Evolutionary conservation across 2,797 vertebrate species (phyloP).

Genomic region (Parambassis ranga): DNA sequence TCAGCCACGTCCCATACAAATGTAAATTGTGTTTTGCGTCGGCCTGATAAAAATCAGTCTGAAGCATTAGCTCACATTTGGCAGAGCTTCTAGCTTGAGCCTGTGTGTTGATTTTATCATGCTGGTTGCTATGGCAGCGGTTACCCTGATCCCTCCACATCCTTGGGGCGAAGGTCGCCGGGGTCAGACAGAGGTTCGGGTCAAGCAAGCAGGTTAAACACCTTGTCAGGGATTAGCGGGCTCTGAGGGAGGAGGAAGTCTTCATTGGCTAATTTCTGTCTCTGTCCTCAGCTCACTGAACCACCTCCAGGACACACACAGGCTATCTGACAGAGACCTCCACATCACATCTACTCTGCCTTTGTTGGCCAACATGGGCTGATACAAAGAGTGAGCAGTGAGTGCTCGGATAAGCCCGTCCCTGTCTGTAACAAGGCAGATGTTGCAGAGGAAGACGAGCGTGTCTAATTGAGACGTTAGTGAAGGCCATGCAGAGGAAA

Average conservation of each 20-base stretch:
- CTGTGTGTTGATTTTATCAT: conserved; percentile 51
- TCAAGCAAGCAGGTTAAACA: conserved; percentile 77
- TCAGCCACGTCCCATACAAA: conserved; percentile 8
- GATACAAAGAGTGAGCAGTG: conserved; percentile 46
- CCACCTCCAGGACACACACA: conserved; percentile 49
- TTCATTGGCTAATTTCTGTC: conserved; percentile 55
- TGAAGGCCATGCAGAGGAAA: not conserved
- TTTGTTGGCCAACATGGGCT: conserved; percentile 55
- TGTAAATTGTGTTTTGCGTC: conserved; percentile 6
- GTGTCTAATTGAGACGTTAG: conserved; percentile 41
- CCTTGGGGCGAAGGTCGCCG: conserved; percentile 61
- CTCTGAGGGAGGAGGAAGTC: conserved; percentile 57
- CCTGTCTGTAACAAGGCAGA: conserved; percentile 12
- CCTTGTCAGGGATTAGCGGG: conserved; percentile 75
- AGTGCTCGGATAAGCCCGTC: conserved; percentile 46
- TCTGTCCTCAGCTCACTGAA: conserved; percentile 40
- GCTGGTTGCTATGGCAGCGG: conserved; percentile 28
- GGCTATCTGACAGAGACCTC: conserved; percentile 22
- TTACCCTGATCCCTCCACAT: conserved; percentile 44
- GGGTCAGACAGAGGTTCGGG: conserved; percentile 66
- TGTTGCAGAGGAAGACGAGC: conserved; percentile 31
- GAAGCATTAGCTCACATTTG: conserved; percentile 35
- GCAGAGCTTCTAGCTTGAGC: conserved; percentile 14
- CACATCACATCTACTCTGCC: conserved; percentile 43
- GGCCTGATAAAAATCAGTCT: conserved; percentile 45